phyloP scores from a whole-genome alignment of 2,888 invertebrate genomes.

The Julus scandinavius region DNA sequence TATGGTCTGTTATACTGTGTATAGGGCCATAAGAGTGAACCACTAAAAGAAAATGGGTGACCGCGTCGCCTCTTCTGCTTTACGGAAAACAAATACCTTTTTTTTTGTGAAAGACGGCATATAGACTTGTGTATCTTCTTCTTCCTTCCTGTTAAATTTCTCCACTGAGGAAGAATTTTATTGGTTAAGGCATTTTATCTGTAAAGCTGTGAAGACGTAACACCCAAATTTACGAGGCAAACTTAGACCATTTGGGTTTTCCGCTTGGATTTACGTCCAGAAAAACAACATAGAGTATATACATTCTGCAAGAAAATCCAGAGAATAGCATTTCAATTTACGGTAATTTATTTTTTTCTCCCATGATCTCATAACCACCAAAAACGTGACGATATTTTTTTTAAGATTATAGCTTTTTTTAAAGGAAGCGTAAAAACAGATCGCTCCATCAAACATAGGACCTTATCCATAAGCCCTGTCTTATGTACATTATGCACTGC shows the following conservation, averaged over 20 bases:
- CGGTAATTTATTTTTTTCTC: constrained; percentile 12
- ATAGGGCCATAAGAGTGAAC: constrained; percentile 18
- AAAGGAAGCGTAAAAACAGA: not conserved
- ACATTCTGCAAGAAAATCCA: constrained; percentile 31
- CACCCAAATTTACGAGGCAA: constrained; percentile 42
- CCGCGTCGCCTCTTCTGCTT: constrained; percentile 28
- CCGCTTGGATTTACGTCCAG: constrained; percentile 33
- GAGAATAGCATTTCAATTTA: constrained; percentile 39
- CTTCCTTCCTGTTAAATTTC: constrained; percentile 40
- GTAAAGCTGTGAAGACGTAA: constrained; percentile 46
- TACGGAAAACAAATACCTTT: constrained; percentile 45
- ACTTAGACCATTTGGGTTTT: constrained; percentile 46
- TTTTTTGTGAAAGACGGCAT: not conserved
- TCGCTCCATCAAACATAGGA: constrained; percentile 25
- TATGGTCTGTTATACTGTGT: constrained; percentile 10
- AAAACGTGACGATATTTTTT: not conserved
- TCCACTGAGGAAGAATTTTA: constrained; percentile 41
- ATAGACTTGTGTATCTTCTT: not conserved
- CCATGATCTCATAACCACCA: constrained; percentile 28
- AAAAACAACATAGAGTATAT: constrained; percentile 30
- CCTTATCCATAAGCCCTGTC: not conserved
- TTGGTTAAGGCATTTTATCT: constrained; percentile 45
- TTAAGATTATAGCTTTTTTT: not conserved
- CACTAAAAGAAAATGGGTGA: constrained; percentile 44
- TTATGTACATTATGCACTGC: not conserved